Base-by-base conservation (phyloP, 1,140 invertebrate species). In the Phortica variegata region DNA sequence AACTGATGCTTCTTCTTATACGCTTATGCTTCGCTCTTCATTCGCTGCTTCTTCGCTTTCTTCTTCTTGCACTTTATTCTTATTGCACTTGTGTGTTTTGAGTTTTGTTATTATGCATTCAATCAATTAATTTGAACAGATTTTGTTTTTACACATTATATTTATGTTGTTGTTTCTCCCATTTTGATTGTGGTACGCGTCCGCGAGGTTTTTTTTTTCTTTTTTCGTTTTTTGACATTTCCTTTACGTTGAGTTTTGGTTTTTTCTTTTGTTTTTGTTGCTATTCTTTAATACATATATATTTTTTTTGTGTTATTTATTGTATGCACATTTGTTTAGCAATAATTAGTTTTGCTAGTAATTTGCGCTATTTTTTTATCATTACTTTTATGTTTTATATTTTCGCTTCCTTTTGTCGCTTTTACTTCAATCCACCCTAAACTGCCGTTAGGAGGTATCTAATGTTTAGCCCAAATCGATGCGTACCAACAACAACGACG, bases 401-500 rank as follows among this genome's bases (percentile, higher is more conserved):
- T 26, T 26, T 6, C 10, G 5, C 23, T 26, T 26, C 23, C 10
- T 26, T 10, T 26, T 26, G 5, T 26, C 10, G 23, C n/a, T 26
- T 26, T 26, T 26, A 26, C 23, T 26, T 26, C 42, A 44, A 26
- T 69, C 66, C 66, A 70, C 66, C 66, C 66, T 63, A 71, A 60
- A 63, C 60, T 71, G 66, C n/a, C 63, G 65, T 71, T 70, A 70
- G 66, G 66, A 66, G 66, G 66, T 70, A 70, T 70, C 66, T 70
- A 70, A 70, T 58, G 61, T 70, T 70, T 65, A 70, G 61, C 61
- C 66, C 66, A 70, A 70, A 70, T 70, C 66, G 66, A 70, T 70
- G 65, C 65, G 65, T 70, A 66, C 63, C 60, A 68, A 60, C 48
- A 61, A 36, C 43, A 54, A 50, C 5, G 13, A 34, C 49, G 43